phyloP scores from a whole-genome alignment of 1,140 invertebrate species.

The Lucilia sericata region DNA sequence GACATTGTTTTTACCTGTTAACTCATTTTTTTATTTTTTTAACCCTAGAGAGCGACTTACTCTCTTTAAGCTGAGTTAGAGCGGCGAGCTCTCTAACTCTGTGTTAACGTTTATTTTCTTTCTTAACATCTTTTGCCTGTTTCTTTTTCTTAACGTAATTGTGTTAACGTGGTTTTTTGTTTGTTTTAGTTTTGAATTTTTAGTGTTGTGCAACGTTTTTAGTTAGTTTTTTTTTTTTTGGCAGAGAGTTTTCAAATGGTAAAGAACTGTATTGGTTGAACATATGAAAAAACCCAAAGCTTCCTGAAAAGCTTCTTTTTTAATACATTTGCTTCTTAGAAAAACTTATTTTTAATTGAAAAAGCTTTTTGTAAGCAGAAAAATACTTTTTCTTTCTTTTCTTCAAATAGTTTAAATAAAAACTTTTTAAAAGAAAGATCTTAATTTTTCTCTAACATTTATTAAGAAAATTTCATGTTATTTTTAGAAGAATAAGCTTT shows the following conservation, averaged over 20 bases:
- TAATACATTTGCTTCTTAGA: too few relatives aligned
- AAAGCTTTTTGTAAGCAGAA: too few relatives aligned
- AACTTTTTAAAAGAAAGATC: too few relatives aligned
- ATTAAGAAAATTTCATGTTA: too few relatives aligned
- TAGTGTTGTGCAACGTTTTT: conserved; percentile 20
- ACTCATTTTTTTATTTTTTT: background rate
- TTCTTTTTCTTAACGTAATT: background rate
- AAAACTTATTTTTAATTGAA: too few relatives aligned
- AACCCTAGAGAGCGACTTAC: background rate
- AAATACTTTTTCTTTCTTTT: too few relatives aligned
- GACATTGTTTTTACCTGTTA: conserved; percentile 2
- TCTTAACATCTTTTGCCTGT: background rate
- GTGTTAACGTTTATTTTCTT: background rate
- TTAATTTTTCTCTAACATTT: too few relatives aligned
- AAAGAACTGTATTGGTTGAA: background rate
- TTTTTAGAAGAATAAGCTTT: too few relatives aligned
- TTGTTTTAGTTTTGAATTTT: background rate
- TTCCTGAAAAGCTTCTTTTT: too few relatives aligned
- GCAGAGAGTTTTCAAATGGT: background rate
- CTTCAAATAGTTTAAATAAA: too few relatives aligned
- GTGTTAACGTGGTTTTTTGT: background rate
- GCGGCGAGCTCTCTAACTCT: background rate
- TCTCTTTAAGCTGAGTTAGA: background rate
- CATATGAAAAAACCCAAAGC: too few relatives aligned
- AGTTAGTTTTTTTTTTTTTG: background rate